Evolutionary conservation across 2,113 vertebrate species (phyloP), one percentile per base, ranked within the genome.

Genomic region (Galbula dea): DNA sequence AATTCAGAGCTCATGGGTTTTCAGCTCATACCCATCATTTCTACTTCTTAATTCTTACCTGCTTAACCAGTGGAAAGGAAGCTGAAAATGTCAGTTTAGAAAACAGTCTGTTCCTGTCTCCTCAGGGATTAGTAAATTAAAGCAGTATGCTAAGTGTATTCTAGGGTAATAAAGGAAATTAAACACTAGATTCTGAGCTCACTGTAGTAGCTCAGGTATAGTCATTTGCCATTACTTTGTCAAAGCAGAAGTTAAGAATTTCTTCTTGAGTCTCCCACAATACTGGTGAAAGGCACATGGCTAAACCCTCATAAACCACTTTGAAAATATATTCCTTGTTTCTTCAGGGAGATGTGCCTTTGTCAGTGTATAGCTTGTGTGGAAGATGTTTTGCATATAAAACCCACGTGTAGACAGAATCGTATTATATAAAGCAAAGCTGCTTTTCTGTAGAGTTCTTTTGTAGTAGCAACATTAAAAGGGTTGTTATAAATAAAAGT

Each of bases 401-500:
- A 96, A 96, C 80, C 74, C 90, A 94, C 13, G 10, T 95, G 95
- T 75, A 93, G 87, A 87, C 84, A 88, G 87, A 95, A 89, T 93
- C 65, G 87, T 85, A 85, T 94, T 94, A 87, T 43, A 95, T 93
- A 96, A 95, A 96, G 93, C 73, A 93, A 94, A 90, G 74, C 94
- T 83, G 91, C 67, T 87, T 96, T 96, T 96, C 88, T 93, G 83
- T 82, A 78, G 89, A 94, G 86, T 72, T 91, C 95, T 96, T 96
- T 97, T 97, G 95, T 96, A 96, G 90, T 85, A 88, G 86, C 87
- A 95, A 97, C 96, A 95, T 97, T 95, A 96, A 95, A 97, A 96
- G 81, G 74, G 72, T 92, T 97, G 95, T 96, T 96, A 96, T 96
- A 96, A 96, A 97, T 97, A 97, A 97, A 95, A 96, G 92, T 89